Conservation (phyloP, 2,113 vertebrate genomes). For the Smithornis capensis region DNA sequence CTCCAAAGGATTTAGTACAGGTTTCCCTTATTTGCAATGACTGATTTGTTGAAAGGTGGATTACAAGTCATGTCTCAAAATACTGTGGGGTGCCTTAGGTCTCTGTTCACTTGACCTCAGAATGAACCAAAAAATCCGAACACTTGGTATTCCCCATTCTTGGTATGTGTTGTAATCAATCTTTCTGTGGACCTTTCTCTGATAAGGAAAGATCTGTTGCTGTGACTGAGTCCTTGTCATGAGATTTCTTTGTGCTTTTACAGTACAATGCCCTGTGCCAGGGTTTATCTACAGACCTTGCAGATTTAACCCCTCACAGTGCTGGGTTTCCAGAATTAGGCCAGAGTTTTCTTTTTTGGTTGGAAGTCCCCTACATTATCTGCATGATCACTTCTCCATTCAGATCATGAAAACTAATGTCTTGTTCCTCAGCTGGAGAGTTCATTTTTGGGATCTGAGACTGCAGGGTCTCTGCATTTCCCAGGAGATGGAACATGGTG, state of each 20-base stretch:
- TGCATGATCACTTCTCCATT: neutral
- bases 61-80: neutral
- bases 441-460: neutral
- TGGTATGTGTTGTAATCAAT: neutral
- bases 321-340: neutral
- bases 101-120: neutral
- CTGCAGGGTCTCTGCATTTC: neutral
- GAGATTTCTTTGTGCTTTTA: neutral
- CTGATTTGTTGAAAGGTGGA: neutral
- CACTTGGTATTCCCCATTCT: neutral
- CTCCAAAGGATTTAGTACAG: neutral
- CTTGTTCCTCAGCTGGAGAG: neutral
- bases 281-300: neutral
- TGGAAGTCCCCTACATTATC: neutral
- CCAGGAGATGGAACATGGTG: neutral
- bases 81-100: neutral
- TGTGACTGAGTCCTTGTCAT: neutral
- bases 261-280: neutral
- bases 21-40: neutral
- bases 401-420: neutral
- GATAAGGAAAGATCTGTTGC: slow-evolving; percentile 14
- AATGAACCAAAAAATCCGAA: slow-evolving; percentile 8
- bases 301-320: neutral
- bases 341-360: neutral
- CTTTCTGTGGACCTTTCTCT: neutral